Base-by-base conservation (phyloP, 2,888 invertebrate species). In the Tetragonisca angustula region DNA sequence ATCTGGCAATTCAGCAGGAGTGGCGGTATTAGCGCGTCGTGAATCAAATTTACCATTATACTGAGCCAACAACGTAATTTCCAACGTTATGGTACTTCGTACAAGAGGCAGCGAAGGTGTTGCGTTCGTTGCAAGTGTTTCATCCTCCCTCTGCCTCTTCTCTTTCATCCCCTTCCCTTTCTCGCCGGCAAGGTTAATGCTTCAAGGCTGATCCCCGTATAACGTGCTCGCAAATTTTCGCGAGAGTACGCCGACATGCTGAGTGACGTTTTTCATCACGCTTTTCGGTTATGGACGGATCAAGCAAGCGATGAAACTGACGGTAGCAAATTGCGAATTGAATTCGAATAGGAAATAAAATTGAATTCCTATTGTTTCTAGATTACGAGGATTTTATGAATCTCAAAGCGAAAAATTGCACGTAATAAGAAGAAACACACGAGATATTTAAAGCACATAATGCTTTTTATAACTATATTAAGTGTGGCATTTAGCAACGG, bases 211-310 rank as follows among this genome's bases (percentile, higher is more conserved):
- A 70, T 70, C 71, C 71, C 43, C 17, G 36, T 17, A 27, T 54
- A 69, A 61, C 50, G 19, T 32, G 69, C 52, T 27, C 71, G 24
- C 50, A 54, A 71, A 77, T 64, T 71, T 71, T 32, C 64, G 6
- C 50, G 56, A 43, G 64, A 77, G 54, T 27, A 4, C 43, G 52
- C 43, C 5, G 21, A n/a, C 54, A 43, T 64, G 24, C 43, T 67
- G 21, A 72, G 27, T 54, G 54, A 72, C 65, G 24, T 54, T 77
- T 49, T 65, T 71, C 36, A 32, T 56, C 24, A 36, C 9, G 3
- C n/a, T n/a, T n/a, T 36, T n/a, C 11, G 15, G n/a, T 3, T 49
- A 59, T 11, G 2, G 17, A 11, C 17, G 6, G n/a, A 17, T 43
- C 17, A 43, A 24, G 17, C 27, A 3, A 27, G 27, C 52, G 17